Evolutionary conservation across 2,888 invertebrate genomes (phyloP), one percentile per base, ranked within the genome.

Genomic region (Schizotus pectinicornis): DNA sequence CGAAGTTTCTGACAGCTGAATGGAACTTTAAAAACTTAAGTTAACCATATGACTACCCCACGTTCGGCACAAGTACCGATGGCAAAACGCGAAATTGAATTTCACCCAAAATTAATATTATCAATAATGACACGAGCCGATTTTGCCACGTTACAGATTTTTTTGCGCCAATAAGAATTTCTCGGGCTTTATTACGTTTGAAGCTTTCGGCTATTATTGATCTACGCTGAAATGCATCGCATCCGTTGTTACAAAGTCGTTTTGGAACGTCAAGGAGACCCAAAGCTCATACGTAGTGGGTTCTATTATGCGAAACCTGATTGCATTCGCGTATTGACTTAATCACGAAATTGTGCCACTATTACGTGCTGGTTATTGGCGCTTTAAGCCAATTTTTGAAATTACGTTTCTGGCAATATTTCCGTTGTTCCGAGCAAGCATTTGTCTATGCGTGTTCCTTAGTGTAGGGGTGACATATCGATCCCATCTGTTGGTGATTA

Each of bases 401-500:
- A 45, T 35, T 36, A 35, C 30, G n/a, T 9, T 30, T 39, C 5
- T 30, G 14, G 13, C 31, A 37, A 45, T 38, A 52, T 39, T 22
- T 43, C 34, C 33, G 41, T 54, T 45, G 50, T 50, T 50, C 43
- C 38, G 42, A 59, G 50, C 43, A 33, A 48, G 49, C 45, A 59
- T 51, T 50, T 55, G 49, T 59, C 50, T 59, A 51, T 51, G 59
- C 39, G 54, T 59, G 53, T 59, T 55, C 46, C 55, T 59, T 50
- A 39, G 41, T 55, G 45, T 43, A 8, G 47, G 51, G 42, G 31
- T 59, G 55, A 59, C 59, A 59, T 59, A 59, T 59, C 50, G 59
- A 59, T 59, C 59, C 51, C 38, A 55, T 59, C 50, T 55, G 51
- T 50, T 59, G 50, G 55, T 59, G 59, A 59, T 59, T 59, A 59